Percentiles rank a stretch among this genome's conserved stretches.
These are phyloP conservation scores for Caenorhabditis uteleia DNA, from an alignment of 2,888 invertebrate genomes.

Conservation along the genomic window DNA sequence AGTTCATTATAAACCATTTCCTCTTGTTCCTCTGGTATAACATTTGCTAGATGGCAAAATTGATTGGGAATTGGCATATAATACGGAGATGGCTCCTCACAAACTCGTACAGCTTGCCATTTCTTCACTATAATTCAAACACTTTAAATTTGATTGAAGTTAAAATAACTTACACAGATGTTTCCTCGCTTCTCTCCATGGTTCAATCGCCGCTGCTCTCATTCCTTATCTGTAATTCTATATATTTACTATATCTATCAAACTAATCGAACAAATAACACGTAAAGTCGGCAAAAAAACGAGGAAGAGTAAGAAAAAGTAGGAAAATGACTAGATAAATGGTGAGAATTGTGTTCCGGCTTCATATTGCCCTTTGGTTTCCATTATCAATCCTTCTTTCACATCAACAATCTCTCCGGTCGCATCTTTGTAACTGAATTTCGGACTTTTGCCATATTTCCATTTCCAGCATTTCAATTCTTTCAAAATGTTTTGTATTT, in stretches of 20 bases:
- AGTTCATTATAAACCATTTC: constrained; percentile 30
- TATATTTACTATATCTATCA: background rate
- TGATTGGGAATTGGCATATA: constrained; percentile 35
- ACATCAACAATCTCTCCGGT: constrained; percentile 20
- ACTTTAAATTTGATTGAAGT: background rate
- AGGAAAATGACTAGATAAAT: background rate
- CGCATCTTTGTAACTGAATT: constrained; percentile 73
- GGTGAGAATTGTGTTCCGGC: constrained; percentile 13
- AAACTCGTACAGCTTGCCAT: constrained; percentile 13
- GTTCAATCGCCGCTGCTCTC: constrained; percentile 3
- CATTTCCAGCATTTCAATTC: constrained; percentile 84
- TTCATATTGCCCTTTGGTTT: background rate
- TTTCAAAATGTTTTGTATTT: constrained; percentile 74
- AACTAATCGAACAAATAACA: background rate
- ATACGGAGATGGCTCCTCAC: constrained; percentile 28
- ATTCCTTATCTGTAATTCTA: constrained; percentile 4
- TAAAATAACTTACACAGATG: constrained; percentile 16
- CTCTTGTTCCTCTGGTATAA: constrained; percentile 33
- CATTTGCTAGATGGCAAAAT: constrained; percentile 16
- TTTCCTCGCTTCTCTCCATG: constrained; percentile 18
- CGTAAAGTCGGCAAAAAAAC: background rate
- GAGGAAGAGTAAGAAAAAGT: constrained; percentile 1
- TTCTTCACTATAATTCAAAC: constrained; percentile 14
- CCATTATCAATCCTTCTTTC: constrained; percentile 44
- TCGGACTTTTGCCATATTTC: constrained; percentile 86